Base-by-base conservation (phyloP, 2,888 invertebrate genomes). In the Philereme transversata region DNA sequence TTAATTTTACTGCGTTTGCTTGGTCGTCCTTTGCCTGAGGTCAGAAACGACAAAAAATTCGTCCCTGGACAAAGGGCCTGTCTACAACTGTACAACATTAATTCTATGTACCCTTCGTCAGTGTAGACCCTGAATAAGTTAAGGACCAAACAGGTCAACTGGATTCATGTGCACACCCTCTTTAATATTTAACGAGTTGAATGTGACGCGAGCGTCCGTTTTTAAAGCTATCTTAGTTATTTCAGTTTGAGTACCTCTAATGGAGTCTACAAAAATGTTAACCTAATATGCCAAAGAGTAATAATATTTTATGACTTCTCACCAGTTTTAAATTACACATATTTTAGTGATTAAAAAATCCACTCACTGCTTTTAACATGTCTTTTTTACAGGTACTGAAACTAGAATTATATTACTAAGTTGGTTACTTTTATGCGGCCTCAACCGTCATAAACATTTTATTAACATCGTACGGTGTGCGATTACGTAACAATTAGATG, bases 181-280 rank as follows among this genome's bases (percentile, higher is more conserved):
- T 78, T 83, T 73, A 82, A 84, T 84, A 85, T 83, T 81, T 81
- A 83, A 75, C 66, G 52, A 59, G 64, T 72, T 57, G 40, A 68
- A 63, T 60, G 44, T 59, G 51, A 48, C 45, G 58, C 59, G 22
- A 22, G 3, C 22, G 22, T 22, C 22, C 22, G 1, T 22, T 22
- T 22, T 22, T 22, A 22, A 22, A 22, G 22, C 22, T 22, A 22
- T 22, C 3, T 22, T 22, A 22, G 22, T 22, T 22, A 22, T 22
- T 22, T 22, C 3, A 22, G 22, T 22, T 22, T 22, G 22, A 22
- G 3, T 22, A 22, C 22, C 22, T 22, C 22, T 22, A 22, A 22
- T 22, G 22, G 22, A 22, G 22, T 22, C 22, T 22, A 22, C 22
- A 22, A 22, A 22, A 22, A 22, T 22, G 1, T 22, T 22, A 22